phyloP scores from a whole-genome alignment of 2,888 invertebrate species.

The Tridacna gigas region DNA sequence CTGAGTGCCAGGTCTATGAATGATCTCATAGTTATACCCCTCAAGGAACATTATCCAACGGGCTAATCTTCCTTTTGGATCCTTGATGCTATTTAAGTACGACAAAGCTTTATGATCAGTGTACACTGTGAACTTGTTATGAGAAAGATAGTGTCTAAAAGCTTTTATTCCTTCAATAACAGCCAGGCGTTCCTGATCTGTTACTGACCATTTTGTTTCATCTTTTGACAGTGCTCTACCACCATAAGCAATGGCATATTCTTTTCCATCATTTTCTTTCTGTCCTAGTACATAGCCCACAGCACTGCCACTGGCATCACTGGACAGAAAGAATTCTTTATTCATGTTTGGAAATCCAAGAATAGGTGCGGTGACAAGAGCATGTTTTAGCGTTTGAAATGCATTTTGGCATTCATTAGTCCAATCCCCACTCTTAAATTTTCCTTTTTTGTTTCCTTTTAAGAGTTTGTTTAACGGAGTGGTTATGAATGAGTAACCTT shows the following conservation, averaged over 20 bases:
- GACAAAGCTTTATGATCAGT: not conserved
- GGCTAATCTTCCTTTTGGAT: not conserved
- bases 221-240: not conserved
- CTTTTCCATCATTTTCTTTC: not conserved
- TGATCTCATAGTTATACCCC: not conserved
- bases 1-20: not conserved
- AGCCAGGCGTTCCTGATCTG: constrained; percentile 51
- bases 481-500: not conserved
- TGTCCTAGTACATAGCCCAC: not conserved
- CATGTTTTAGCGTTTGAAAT: not conserved
- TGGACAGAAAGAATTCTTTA: not conserved
- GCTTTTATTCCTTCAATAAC: constrained; percentile 46
- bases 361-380: not conserved
- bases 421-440: constrained; percentile 27
- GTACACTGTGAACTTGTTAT: not conserved
- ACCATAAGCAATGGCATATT: not conserved
- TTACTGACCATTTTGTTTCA: constrained; percentile 51
- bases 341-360: not conserved
- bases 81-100: not conserved
- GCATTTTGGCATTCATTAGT: not conserved
- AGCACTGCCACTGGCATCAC: not conserved
- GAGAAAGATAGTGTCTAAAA: constrained; percentile 56
- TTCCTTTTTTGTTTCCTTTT: not conserved
- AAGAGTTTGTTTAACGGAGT: not conserved
- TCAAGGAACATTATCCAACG: not conserved